Evolutionary conservation across 2,113 vertebrate species (phyloP), one percentile per base, ranked within the genome.

Genomic region (human (Homo sapiens)): DNA sequence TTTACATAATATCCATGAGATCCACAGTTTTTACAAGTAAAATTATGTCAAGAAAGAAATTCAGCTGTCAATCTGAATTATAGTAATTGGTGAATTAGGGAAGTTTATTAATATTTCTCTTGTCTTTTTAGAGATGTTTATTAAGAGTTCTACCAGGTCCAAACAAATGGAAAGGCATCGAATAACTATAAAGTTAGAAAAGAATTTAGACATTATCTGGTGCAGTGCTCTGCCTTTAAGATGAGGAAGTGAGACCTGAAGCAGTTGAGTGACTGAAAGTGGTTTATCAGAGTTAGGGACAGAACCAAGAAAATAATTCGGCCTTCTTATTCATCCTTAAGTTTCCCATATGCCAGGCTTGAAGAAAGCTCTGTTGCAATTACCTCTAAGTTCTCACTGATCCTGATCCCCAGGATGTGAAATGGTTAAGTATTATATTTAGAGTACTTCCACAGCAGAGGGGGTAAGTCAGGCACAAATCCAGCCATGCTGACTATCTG

Each of bases 181-280:
- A 89, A 38, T 93, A 64, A 64, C 61, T 89, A 94, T 81, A 45
- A 97, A 81, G n/a, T 76, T 85, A 9, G 64, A 76, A 96, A 84
- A 73, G 3, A 57, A 90, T 27, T 83, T 92, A 57, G 43, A 90
- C 66, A 27, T 95, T 79, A 70, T 27, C 2, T 7, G 70, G 27
- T 59, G 8, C 14, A 92, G 8, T 82, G 68, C 17, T 14, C n/a
- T 83, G 35, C 68, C 78, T 89, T 95, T 38, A 59, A 96, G 57
- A 59, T 92, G 43, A 92, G 38, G 84, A 93, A 81, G 27, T 94
- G 59, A 89, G 61, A 85, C 8, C n/a, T 66, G 6, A 88, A 90
- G 18, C 18, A 43, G 32, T 17, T 55, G n/a, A 90, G 79, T 82
- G 79, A 38, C 25, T 70, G 43, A 50, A 82, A 82, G 16, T 38